Conservation (phyloP, 2,888 invertebrate genomes). For the Brenthis ino region DNA sequence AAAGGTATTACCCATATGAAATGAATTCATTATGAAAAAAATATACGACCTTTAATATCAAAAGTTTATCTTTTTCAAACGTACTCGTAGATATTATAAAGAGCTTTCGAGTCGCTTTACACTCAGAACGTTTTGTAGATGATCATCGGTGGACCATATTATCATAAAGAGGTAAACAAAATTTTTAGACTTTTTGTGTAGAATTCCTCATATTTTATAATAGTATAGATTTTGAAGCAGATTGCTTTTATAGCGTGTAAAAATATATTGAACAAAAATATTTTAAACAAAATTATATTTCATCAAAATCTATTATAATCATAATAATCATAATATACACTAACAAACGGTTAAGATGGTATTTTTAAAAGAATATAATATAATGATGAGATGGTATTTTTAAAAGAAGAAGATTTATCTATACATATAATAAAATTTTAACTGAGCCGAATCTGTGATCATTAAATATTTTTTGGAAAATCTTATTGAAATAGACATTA, state of each 20-base stretch:
- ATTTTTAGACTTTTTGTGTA: neutral
- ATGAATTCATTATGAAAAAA: too few species aligned
- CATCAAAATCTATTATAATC: too few species aligned
- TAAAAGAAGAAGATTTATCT: neutral
- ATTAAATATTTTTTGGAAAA: too few species aligned
- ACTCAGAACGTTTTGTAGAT: neutral
- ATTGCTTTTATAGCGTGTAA: neutral
- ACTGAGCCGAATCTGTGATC: too few species aligned
- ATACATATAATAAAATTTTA: too few species aligned
- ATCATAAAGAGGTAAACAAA: neutral
- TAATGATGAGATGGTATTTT: neutral
- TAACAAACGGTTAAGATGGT: neutral
- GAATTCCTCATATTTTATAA: too few species aligned
- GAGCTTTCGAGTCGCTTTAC: neutral
- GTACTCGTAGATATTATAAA: neutral
- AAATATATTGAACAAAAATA: too few species aligned
- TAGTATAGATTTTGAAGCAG: neutral
- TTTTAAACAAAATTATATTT: too few species aligned
- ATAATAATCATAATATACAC: neutral
- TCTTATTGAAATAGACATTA: too few species aligned
- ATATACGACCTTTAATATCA: too few species aligned
- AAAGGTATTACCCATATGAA: too few species aligned
- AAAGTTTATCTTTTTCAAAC: neutral
- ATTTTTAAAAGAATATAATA: neutral
- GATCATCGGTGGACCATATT: neutral